Evolutionary conservation across 2,888 invertebrate genomes (phyloP).

Genomic region (Sminthurides aquaticus): DNA sequence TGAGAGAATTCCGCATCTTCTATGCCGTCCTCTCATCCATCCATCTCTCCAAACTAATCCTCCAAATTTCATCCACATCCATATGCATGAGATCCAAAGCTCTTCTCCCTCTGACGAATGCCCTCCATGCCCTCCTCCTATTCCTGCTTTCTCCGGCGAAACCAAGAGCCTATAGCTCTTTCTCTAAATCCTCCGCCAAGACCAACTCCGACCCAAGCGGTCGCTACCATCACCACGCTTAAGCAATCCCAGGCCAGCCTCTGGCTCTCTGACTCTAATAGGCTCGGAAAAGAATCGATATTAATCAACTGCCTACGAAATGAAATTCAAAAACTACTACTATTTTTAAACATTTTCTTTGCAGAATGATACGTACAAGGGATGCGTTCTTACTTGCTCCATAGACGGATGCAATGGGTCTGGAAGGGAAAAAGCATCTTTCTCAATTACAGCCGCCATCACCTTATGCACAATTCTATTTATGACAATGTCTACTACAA

Average conservation of each 20-base stretch:
- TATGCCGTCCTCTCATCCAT: background rate
- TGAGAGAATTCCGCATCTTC: background rate
- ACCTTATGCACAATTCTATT: background rate
- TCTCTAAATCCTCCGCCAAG: too few relatives aligned
- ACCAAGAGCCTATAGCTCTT: too few relatives aligned
- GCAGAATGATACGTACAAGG: conserved; percentile 48
- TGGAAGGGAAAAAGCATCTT: background rate
- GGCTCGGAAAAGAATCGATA: background rate
- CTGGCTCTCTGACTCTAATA: too few relatives aligned
- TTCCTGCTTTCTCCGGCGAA: background rate
- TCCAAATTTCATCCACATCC: background rate
- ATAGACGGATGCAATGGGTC: conserved; percentile 51
- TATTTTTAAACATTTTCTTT: conserved; percentile 38
- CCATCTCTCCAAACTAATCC: background rate
- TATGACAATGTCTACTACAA: background rate
- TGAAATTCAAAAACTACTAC: background rate
- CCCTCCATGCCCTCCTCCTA: background rate
- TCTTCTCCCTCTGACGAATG: background rate
- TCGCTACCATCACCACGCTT: background rate
- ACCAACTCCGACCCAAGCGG: background rate
- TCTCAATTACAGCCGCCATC: background rate
- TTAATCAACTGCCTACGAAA: background rate
- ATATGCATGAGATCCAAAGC: background rate
- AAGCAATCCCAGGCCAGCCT: too few relatives aligned
- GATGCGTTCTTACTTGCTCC: conserved; percentile 52